phyloP scores from a whole-genome alignment of 2,797 vertebrate species.

The Poecilia picta region DNA sequence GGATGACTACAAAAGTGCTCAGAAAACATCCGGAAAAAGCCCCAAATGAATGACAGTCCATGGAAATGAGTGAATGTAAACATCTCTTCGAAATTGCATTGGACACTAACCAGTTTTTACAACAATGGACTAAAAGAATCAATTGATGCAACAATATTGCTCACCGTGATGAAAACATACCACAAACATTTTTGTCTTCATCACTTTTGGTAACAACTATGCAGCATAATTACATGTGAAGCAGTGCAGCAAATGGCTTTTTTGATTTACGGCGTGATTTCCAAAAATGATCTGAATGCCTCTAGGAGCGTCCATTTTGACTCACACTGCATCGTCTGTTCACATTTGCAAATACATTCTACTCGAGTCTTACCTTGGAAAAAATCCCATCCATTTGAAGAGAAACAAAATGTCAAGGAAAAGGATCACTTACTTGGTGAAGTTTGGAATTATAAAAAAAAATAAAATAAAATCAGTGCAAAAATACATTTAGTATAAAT shows the following conservation, averaged over 20 bases:
- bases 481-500: slow-evolving; percentile 76
- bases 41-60: neutral
- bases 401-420: neutral
- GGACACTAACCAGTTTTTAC: neutral
- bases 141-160: slow-evolving; percentile 8
- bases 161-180: slow-evolving; percentile 31
- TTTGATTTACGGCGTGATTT: neutral
- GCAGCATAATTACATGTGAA: slow-evolving; percentile 25
- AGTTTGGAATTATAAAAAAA: neutral
- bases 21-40: neutral
- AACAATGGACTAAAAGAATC: neutral
- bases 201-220: neutral
- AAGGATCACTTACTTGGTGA: neutral
- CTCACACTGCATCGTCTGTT: neutral
- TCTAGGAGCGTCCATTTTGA: neutral
- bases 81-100: neutral
- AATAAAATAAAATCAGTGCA: slow-evolving; percentile 60
- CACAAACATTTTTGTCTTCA: slow-evolving; percentile 5
- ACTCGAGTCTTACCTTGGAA: slow-evolving; percentile 36
- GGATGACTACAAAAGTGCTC: neutral
- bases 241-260: slow-evolving; percentile 9
- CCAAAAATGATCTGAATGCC: neutral
- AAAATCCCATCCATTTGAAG: slow-evolving; percentile 17
- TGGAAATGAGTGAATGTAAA: slow-evolving; percentile 2
- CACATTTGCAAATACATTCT: slow-evolving; percentile 14